Base-by-base conservation (phyloP, 2,797 vertebrate genomes). In the Poeciliopsis infans region DNA sequence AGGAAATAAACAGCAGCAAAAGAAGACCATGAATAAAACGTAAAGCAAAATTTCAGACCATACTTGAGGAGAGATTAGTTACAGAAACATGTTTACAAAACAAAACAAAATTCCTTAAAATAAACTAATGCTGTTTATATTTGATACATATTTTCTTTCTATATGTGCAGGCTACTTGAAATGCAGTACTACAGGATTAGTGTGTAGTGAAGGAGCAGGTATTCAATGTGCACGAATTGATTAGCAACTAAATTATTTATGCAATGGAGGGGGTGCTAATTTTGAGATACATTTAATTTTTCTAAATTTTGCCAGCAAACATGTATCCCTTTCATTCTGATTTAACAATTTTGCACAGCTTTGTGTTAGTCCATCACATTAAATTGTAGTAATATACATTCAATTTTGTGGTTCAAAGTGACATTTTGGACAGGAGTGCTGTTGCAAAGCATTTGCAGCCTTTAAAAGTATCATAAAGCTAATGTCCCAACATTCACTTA, bases 1-100 rank as follows among this genome's bases (percentile, higher is more conserved):
- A 75, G 61, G 61, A 12, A 86, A 86, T 73, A 3, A 51, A 7
- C 13, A 77, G 59, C 16, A 76, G 55, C 3, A 55, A 68, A 80
- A 31, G 2, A 79, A 41, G 77, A 76, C 46, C 20, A 15, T 55
- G 25, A 23, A 59, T 18, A 53, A 7, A 57, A 74, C 3, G 45
- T 64, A 47, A 77, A 76, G 25, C 20, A 41, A 64, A 16, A 33
- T 8, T 13, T 46, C 36, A 23, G 64, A 41, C 66, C 2, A 59
- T 43, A 55, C 7, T 43, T 2, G 3, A 6, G 31, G 28, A 33
- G 5, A 75, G 33, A 33, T 39, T 28, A 59, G 0, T 49, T 28
- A 72, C 23, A 80, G 28, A 61, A 25, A 55, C 53, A 53, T 23
- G 25, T n/a, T n/a, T 4, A 55, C 11, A n/a, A 55, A 55, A 55